These are phyloP conservation scores for Typhlomys cinereus DNA, from an alignment of 2,113 vertebrate genomes.

Conservation along the genomic window DNA sequence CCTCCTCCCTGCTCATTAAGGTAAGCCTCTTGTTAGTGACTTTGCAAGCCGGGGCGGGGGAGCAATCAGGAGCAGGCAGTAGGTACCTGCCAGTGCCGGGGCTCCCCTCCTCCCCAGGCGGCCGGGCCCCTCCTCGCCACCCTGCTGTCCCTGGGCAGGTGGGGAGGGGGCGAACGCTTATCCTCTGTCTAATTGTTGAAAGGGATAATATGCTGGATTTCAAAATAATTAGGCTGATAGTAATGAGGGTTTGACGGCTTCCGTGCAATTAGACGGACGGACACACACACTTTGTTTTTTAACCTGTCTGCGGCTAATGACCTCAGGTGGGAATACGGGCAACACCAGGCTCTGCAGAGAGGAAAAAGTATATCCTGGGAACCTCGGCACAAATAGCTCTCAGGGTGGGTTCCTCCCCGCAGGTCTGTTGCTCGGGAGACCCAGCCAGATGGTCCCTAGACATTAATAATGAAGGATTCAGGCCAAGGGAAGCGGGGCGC, in stretches of 20 bases:
- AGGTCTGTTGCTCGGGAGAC: constrained; percentile 46
- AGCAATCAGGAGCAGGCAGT: constrained; percentile 12
- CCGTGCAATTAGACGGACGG: constrained; percentile 77
- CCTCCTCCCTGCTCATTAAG: constrained; percentile 51
- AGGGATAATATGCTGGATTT: constrained; percentile 79
- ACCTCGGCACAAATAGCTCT: constrained; percentile 69
- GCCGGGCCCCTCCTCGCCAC: neutral
- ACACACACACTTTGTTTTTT: constrained; percentile 82
- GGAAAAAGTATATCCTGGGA: constrained; percentile 66
- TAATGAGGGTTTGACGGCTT: constrained; percentile 79
- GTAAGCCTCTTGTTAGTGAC: constrained; percentile 46
- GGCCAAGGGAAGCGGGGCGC: accelerated
- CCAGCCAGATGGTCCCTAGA: constrained; percentile 13
- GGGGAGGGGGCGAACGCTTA: constrained; percentile 65
- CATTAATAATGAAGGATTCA: neutral
- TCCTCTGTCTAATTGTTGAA: constrained; percentile 77
- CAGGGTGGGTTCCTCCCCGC: constrained; percentile 64
- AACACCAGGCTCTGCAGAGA: constrained; percentile 72
- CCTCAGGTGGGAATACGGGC: constrained; percentile 86
- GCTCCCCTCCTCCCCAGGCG: constrained; percentile 56
- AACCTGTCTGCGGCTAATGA: constrained; percentile 85
- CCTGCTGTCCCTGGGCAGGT: constrained; percentile 73
- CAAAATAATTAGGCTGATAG: constrained; percentile 84
- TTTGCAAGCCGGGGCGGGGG: constrained; percentile 39
- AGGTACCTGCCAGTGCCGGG: constrained; percentile 17